These are phyloP conservation scores for Amiota communis DNA, from an alignment of 2,888 invertebrate species.

Conservation along the genomic window DNA sequence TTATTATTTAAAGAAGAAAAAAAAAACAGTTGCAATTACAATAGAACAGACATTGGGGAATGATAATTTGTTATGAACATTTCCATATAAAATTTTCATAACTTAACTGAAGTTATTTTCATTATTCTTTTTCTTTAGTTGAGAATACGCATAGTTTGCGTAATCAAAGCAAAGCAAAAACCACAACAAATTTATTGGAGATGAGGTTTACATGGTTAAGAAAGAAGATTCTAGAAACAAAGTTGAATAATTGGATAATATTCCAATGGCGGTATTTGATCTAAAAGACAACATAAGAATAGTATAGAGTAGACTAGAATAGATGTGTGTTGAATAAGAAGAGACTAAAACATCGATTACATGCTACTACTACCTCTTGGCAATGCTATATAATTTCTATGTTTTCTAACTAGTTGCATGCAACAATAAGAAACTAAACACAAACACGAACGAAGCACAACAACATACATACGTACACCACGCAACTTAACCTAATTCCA, in stretches of 20 bases:
- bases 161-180: no score
- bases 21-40: conserved; percentile 3
- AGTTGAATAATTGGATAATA: conserved; percentile 4
- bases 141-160: no score
- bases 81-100: neutral
- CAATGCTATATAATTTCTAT: neutral
- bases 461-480: neutral
- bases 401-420: conserved; percentile 26
- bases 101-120: no score
- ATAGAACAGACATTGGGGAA: neutral
- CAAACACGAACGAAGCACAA: neutral
- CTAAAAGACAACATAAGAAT: neutral
- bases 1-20: neutral
- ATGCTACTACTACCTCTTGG: neutral
- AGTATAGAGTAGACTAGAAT: no score
- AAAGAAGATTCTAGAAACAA: neutral
- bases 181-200: no score
- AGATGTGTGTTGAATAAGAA: no score
- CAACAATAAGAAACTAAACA: no score
- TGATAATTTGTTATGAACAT: neutral
- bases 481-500: conserved; percentile 31
- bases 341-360: neutral
- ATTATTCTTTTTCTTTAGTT: no score
- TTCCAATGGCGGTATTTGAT: neutral
- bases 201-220: no score